Evolutionary conservation across 2,888 invertebrate genomes (phyloP), one percentile per base, ranked within the genome.

Genomic region (Drosophila subsilvestris): DNA sequence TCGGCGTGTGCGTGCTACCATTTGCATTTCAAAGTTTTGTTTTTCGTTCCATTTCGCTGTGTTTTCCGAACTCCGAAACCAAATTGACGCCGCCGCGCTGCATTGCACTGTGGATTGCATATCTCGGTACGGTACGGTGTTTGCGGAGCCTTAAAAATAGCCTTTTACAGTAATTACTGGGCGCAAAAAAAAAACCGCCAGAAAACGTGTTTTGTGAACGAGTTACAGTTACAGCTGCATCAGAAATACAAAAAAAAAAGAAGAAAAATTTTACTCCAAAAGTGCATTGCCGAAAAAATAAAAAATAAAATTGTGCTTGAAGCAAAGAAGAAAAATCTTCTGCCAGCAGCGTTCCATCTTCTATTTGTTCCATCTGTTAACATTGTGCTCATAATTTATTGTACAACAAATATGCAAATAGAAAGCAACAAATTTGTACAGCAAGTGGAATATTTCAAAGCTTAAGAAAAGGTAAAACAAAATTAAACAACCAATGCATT

Each of bases 311-410:
- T 49, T 32, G 68, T 67, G 66, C 22, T 68, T 18, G 43, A 32
- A 43, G 17, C 48, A 58, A 66, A 53, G 25, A 42, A 42, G 37
- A 18, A 62, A 62, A 62, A 48, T 48, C 53, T 70, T 66, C 50
- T 71, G 2, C 12, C 43, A 42, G 22, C 25, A 43, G 20, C 53
- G 49, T 62, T n/a, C n/a, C n/a, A n/a, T n/a, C 62, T 43, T 25
- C 49, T 62, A 62, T 70, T 69, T 70, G 62, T 72, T 72, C 49
- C 18, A 45, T 56, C 51, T 50, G 79, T 88, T 88, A 88, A 85
- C 85, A 88, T 65, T 79, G 80, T 86, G 88, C 72, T 86, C 76
- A 83, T 88, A 86, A 84, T 83, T 86, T 65, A 68, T 60, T 67
- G 62, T 63, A 72, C 76, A 74, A 73, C 69, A 66, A 57, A 65